A percentile compares a stretch with the other conserved stretches of the same genome.
phyloP scores from a whole-genome alignment of 2,888 invertebrate species.

The Meandrusa payeni region DNA sequence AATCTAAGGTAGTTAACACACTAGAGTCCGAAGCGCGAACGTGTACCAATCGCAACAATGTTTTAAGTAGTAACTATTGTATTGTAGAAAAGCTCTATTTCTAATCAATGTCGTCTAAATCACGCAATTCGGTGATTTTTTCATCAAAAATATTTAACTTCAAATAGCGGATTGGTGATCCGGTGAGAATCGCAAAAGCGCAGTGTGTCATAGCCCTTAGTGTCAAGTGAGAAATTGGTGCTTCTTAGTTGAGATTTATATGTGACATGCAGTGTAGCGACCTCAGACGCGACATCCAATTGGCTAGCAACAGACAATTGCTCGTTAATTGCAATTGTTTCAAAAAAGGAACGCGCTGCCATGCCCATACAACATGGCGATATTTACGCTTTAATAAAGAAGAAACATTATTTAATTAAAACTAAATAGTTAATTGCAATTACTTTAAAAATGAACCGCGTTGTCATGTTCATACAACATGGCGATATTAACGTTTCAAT shows the following conservation, averaged over 20 bases:
- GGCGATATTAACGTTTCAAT: too few relatives aligned
- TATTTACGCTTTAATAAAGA: conserved; percentile 36
- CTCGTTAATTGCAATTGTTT: conserved; percentile 67
- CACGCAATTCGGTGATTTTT: too few relatives aligned
- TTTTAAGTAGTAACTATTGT: too few relatives aligned
- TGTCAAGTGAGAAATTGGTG: conserved; percentile 67
- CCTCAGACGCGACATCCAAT: conserved; percentile 34
- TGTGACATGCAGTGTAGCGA: conserved; percentile 36
- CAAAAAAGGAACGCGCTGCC: conserved; percentile 54
- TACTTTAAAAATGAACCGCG: too few relatives aligned
- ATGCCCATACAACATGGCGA: conserved; percentile 53
- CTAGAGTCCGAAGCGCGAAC: conserved; percentile 31
- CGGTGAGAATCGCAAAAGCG: neutral
- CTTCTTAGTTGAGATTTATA: conserved; percentile 74
- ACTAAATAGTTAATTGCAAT: too few relatives aligned
- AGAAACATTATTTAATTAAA: too few relatives aligned
- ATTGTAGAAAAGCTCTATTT: too few relatives aligned
- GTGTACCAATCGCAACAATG: neutral
- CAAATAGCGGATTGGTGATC: too few relatives aligned
- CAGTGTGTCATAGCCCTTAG: conserved; percentile 26
- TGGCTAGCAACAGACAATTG: conserved; percentile 57
- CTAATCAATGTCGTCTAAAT: too few relatives aligned
- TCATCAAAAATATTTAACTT: too few relatives aligned
- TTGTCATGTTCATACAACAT: too few relatives aligned
- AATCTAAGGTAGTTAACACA: conserved; percentile 31